Conservation (phyloP, 2,113 vertebrate species). For the Caranx ignobilis region DNA sequence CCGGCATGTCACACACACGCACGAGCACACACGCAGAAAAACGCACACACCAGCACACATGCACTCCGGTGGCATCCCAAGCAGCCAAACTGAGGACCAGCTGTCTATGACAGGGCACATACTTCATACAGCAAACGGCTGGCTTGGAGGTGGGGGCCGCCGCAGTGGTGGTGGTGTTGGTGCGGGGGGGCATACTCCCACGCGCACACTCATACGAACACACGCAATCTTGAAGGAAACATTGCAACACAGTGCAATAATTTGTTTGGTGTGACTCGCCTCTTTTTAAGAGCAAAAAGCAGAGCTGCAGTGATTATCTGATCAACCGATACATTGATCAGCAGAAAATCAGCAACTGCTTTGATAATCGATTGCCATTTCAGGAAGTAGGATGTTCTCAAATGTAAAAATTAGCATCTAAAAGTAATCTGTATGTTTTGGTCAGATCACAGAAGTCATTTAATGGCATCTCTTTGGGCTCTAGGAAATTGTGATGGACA, state of each 20-base stretch:
- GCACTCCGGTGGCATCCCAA: conserved; percentile 86
- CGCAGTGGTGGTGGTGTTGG: background rate
- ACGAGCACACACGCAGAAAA: conserved; percentile 23
- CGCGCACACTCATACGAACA: background rate
- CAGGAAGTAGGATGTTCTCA: background rate
- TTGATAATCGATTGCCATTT: no score
- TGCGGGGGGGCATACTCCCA: conserved; percentile 19
- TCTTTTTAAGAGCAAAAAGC: background rate
- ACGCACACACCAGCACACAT: conserved; percentile 44
- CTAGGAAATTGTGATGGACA: background rate
- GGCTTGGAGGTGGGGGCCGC: conserved; percentile 20
- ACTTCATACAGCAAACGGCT: conserved; percentile 74
- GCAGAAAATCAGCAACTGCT: background rate
- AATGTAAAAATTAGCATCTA: background rate
- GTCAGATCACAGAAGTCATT: background rate
- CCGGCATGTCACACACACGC: conserved; percentile 83
- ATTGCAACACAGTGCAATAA: conserved; percentile 42
- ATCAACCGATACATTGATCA: background rate
- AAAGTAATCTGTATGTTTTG: no score
- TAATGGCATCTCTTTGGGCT: background rate
- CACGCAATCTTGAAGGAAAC: conserved; percentile 47
- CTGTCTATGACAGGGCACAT: conserved; percentile 89
- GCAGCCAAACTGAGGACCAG: conserved; percentile 90
- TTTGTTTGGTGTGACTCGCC: conserved; percentile 2
- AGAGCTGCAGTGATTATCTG: background rate